A percentile compares a stretch with the other conserved stretches of the same genome.
Evolutionary conservation across 1,140 invertebrate genomes (phyloP).

Genomic region (Cephus cinctus): DNA sequence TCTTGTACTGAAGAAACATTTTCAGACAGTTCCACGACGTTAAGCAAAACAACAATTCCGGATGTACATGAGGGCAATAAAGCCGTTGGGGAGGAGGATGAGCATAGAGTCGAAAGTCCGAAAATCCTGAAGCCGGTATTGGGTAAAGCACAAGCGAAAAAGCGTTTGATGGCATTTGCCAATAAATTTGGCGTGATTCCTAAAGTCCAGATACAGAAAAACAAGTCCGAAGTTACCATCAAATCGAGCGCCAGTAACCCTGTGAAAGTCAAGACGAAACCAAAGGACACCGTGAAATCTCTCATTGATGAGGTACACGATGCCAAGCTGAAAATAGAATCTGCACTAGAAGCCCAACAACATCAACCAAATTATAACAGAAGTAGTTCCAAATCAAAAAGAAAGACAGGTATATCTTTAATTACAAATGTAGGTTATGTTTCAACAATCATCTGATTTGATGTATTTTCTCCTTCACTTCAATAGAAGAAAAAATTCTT

Average conservation of each 20-base stretch:
- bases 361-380: constrained; percentile 12
- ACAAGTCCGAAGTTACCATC: constrained; percentile 9
- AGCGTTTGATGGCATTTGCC: constrained; percentile 53
- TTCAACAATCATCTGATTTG: constrained; percentile 4
- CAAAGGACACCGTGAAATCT: constrained; percentile 19
- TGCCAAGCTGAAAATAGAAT: constrained; percentile 26
- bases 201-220: constrained; percentile 25
- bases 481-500: constrained; percentile 40
- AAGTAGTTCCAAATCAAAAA: constrained; percentile 18
- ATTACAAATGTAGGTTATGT: not conserved
- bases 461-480: constrained; percentile 14
- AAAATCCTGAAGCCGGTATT: constrained; percentile 49
- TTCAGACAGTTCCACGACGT: no score
- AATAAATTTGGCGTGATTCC: constrained; percentile 43
- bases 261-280: constrained; percentile 18
- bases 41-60: no score
- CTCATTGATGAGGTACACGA: constrained; percentile 15
- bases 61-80: no score
- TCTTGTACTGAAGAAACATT: no score
- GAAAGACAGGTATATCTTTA: constrained; percentile 30
- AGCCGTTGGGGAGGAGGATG: constrained; percentile 29
- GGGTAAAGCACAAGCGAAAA: constrained; percentile 53
- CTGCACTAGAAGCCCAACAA: constrained; percentile 30
- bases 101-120: constrained; percentile 35
- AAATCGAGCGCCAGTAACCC: constrained; percentile 6